Evolutionary conservation across 2,888 invertebrate species (phyloP).

Genomic region (Fragum whitleyi): DNA sequence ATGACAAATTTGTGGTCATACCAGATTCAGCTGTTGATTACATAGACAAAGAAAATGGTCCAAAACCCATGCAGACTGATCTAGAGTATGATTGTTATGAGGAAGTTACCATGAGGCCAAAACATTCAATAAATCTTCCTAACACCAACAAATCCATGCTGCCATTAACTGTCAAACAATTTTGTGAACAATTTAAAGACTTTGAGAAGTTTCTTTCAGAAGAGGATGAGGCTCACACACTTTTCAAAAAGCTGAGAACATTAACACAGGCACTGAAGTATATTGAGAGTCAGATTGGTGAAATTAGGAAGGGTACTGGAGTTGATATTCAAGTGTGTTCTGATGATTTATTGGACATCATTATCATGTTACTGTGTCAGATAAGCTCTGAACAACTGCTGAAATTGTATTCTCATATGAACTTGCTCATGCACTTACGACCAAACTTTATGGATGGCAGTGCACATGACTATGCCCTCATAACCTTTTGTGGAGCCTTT

Average conservation of each 20-base stretch:
- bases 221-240: conserved; percentile 41
- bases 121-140: background rate
- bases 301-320: conserved; percentile 40
- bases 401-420: conserved; percentile 74
- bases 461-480: conserved; percentile 78
- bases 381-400: conserved; percentile 62
- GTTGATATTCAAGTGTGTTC: conserved; percentile 58
- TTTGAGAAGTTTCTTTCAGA: conserved; percentile 43
- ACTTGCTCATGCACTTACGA: conserved; percentile 75
- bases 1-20: background rate
- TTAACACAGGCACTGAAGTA: conserved; percentile 66
- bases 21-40: background rate
- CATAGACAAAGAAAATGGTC: background rate
- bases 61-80: background rate
- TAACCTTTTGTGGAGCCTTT: conserved; percentile 78
- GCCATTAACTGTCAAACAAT: conserved; percentile 28
- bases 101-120: conserved; percentile 2
- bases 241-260: conserved; percentile 63
- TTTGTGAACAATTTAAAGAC: conserved; percentile 50
- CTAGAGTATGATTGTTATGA: background rate
- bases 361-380: conserved; percentile 74
- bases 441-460: conserved; percentile 77
- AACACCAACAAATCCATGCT: conserved; percentile 24
- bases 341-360: conserved; percentile 74
- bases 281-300: conserved; percentile 55